Evolutionary conservation across 2,797 vertebrate species (phyloP).

Genomic region (Paedocypris micromegethes): DNA sequence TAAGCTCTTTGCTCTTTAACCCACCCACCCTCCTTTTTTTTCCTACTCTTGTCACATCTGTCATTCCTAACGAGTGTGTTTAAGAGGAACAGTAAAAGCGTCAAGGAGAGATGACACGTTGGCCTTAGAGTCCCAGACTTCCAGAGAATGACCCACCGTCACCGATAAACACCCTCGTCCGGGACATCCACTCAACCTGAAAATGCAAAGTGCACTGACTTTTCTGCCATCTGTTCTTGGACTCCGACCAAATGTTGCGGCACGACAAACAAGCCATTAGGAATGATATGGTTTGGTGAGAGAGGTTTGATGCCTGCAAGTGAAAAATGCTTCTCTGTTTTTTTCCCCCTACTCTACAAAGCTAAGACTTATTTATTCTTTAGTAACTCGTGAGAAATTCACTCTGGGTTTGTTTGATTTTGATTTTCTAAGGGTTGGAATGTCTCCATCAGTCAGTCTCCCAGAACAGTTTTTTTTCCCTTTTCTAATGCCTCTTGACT

Average conservation of each 20-base stretch:
- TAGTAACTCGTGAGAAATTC: background rate
- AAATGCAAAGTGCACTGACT: constrained; percentile 26
- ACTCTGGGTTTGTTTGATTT: constrained; percentile 11
- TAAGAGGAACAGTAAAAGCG: constrained; percentile 15
- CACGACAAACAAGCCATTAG: constrained; percentile 29
- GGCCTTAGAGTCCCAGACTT: constrained; percentile 21
- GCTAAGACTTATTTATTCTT: constrained; percentile 6
- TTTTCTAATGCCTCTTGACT: background rate
- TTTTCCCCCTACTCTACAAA: too few species aligned
- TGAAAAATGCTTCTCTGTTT: constrained; percentile 3
- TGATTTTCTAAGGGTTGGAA: background rate
- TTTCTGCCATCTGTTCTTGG: constrained; percentile 41
- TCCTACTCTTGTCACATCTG: constrained; percentile 27
- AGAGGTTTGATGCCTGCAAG: constrained; percentile 4
- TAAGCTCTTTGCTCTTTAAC: constrained; percentile 39
- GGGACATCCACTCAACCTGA: constrained; percentile 26
- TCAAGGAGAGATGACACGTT: constrained; percentile 19
- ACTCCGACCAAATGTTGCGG: constrained; percentile 7
- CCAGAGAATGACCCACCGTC: constrained; percentile 21
- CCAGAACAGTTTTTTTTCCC: constrained; percentile 2
- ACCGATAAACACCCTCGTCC: constrained; percentile 15
- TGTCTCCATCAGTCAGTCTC: constrained; percentile 3
- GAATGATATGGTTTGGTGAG: constrained; percentile 14
- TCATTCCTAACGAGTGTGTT: constrained; percentile 10
- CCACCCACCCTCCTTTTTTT: constrained; percentile 1